Conservation (phyloP, 2,888 invertebrate species). For the Bibio marci region DNA sequence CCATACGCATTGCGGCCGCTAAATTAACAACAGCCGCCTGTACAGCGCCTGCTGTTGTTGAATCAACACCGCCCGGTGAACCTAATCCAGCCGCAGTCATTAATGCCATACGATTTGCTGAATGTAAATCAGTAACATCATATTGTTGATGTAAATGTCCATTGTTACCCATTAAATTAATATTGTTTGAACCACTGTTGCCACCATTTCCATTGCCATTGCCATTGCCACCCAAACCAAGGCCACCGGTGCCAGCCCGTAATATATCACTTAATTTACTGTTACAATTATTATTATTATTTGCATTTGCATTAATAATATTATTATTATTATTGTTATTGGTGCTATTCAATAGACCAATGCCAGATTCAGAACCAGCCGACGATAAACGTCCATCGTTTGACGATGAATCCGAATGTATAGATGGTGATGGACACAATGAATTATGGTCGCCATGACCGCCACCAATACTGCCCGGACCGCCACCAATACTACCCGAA, state of each 20-base stretch:
- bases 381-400: constrained; percentile 64
- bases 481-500: constrained; percentile 23
- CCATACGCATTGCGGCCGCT: constrained; percentile 58
- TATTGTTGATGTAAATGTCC: constrained; percentile 35
- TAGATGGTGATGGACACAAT: constrained; percentile 66
- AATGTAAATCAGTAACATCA: constrained; percentile 37
- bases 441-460: constrained; percentile 33
- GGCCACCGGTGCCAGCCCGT: constrained; percentile 34
- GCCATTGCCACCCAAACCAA: constrained; percentile 11
- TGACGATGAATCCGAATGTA: constrained; percentile 74
- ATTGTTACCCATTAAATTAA: not conserved
- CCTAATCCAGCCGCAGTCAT: constrained; percentile 40
- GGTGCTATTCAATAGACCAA: constrained; percentile 36
- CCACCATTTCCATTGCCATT: too few species aligned
- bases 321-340: constrained; percentile 28
- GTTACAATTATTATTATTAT: constrained; percentile 41
- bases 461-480: constrained; percentile 14
- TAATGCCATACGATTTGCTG: constrained; percentile 47
- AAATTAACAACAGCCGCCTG: constrained; percentile 59
- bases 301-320: constrained; percentile 9
- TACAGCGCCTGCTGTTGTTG: constrained; percentile 35
- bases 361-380: constrained; percentile 54
- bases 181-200: too few species aligned
- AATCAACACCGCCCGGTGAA: constrained; percentile 30
- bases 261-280: constrained; percentile 32